Conservation (phyloP, 2,113 vertebrate genomes). For the Istiophorus platypterus region DNA sequence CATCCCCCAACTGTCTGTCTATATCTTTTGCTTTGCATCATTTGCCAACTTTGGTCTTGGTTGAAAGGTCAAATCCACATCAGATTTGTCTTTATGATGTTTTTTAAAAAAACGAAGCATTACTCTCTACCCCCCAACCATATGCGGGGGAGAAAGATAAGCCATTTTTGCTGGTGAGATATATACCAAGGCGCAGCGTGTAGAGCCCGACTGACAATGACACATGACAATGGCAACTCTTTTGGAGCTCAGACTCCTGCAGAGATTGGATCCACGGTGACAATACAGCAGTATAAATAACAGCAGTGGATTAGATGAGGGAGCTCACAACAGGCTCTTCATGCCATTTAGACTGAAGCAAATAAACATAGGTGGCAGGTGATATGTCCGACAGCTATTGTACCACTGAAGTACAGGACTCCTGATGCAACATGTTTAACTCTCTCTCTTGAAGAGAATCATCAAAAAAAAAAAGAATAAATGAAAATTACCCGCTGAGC, state of each 20-base stretch:
- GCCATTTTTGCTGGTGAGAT: slow-evolving; percentile 25
- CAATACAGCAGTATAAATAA: slow-evolving; percentile 72
- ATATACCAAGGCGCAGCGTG: slow-evolving; percentile 16
- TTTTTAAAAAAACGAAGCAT: neutral
- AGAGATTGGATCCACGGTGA: slow-evolving; percentile 63
- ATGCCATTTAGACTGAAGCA: slow-evolving; percentile 55
- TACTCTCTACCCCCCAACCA: slow-evolving; percentile 9
- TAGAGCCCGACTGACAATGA: slow-evolving; percentile 51
- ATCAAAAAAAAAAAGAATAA: neutral
- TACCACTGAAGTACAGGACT: slow-evolving; percentile 16
- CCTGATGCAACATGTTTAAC: slow-evolving; percentile 38
- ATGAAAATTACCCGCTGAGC: neutral
- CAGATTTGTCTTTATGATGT: slow-evolving; percentile 45
- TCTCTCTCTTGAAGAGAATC: slow-evolving; percentile 28
- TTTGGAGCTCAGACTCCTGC: slow-evolving; percentile 43
- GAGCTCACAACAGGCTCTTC: slow-evolving; percentile 59
- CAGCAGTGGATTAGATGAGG: slow-evolving; percentile 63
- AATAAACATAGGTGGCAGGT: slow-evolving; percentile 60
- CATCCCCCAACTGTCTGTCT: slow-evolving; percentile 21
- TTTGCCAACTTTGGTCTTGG: slow-evolving; percentile 26
- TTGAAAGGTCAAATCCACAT: slow-evolving; percentile 67
- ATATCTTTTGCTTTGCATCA: slow-evolving; percentile 33
- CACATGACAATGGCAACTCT: slow-evolving; percentile 58
- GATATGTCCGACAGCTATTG: slow-evolving; percentile 49
- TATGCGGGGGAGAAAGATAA: slow-evolving; percentile 23